Evolutionary conservation across 2,113 vertebrate genomes (phyloP).

Genomic region (Physeter macrocephalus): DNA sequence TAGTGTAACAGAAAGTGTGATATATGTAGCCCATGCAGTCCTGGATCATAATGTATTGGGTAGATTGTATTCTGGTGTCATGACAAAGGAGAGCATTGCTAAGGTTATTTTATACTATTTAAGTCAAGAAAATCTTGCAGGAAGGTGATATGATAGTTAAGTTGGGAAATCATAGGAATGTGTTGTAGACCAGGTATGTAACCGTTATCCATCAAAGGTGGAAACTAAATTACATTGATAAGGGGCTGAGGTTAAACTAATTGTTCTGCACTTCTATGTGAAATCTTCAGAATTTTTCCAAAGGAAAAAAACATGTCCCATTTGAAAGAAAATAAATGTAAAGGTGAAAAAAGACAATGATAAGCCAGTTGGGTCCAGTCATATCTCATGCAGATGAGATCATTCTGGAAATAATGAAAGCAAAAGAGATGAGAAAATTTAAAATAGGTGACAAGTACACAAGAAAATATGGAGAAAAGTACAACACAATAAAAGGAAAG

Average conservation of each 20-base stretch:
- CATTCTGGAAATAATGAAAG: conserved; percentile 18
- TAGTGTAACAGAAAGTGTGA: not conserved
- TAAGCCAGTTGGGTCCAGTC: not conserved
- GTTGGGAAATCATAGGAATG: not conserved
- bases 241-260: not conserved
- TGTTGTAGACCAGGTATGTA: not conserved
- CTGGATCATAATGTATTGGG: not conserved
- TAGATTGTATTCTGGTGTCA: no score
- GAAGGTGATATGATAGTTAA: not conserved
- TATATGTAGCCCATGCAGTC: fast-evolving
- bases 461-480: not conserved
- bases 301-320: not conserved
- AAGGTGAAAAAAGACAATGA: not conserved
- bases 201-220: not conserved
- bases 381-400: not conserved
- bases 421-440: not conserved
- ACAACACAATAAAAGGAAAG: not conserved
- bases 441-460: not conserved
- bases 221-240: not conserved
- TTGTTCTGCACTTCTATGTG: not conserved
- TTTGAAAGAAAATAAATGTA: conserved; percentile 10
- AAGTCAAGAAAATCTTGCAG: not conserved
- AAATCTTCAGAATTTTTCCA: not conserved
- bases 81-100: not conserved
- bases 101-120: not conserved